Evolutionary conservation across 1,140 invertebrate species (phyloP).

Genomic region (Anthonomus grandis): DNA sequence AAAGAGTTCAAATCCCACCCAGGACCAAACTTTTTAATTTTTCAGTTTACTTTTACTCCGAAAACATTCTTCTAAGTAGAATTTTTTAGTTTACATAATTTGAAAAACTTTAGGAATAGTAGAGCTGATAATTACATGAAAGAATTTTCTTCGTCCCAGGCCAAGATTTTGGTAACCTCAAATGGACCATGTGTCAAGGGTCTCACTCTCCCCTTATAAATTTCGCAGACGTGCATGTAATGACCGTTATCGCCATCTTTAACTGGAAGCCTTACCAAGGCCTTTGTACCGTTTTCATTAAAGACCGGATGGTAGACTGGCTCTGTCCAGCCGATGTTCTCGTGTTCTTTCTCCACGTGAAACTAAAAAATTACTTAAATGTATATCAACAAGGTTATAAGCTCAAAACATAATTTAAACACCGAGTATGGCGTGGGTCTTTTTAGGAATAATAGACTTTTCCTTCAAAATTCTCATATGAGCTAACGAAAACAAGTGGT

Average conservation of each 20-base stretch:
- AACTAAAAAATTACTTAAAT: constrained; percentile 38
- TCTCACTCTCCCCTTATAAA: constrained; percentile 45
- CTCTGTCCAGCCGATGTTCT: constrained; percentile 54
- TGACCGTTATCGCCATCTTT: constrained; percentile 55
- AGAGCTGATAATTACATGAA: constrained; percentile 55
- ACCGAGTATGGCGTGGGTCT: too few relatives aligned
- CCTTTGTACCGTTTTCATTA: constrained; percentile 49
- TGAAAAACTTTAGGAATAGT: too few relatives aligned
- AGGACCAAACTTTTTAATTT: too few relatives aligned
- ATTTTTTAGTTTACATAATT: too few relatives aligned
- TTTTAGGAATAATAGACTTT: too few relatives aligned
- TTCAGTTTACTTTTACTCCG: too few relatives aligned
- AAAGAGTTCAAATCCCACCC: too few relatives aligned
- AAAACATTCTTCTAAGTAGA: too few relatives aligned
- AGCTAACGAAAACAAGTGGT: too few relatives aligned
- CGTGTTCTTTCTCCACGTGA: constrained; percentile 48
- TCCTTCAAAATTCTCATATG: too few relatives aligned
- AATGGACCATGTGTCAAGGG: constrained; percentile 63
- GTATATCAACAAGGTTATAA: too few relatives aligned
- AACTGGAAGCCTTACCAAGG: constrained; percentile 57
- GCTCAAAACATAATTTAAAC: too few relatives aligned
- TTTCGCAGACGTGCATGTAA: constrained; percentile 52
- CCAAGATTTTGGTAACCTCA: constrained; percentile 64
- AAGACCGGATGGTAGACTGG: constrained; percentile 48
- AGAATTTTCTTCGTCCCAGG: constrained; percentile 62